Conservation (phyloP, 2,797 vertebrate genomes). For the Microctenopoma stevenorrisi region DNA sequence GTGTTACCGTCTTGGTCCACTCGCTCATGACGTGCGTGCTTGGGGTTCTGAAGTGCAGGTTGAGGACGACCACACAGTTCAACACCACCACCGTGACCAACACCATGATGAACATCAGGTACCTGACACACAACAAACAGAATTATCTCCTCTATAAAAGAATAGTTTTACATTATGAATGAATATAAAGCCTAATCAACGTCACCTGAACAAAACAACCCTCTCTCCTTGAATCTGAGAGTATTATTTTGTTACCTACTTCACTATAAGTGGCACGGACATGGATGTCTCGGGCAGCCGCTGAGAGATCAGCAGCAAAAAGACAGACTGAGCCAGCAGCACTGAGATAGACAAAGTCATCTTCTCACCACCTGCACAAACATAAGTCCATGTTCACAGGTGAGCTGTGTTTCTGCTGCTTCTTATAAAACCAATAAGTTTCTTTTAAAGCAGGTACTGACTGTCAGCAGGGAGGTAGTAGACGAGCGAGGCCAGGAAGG, state of each 20-base stretch:
- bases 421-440: neutral
- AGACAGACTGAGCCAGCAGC: conserved; percentile 96
- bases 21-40: conserved; percentile 93
- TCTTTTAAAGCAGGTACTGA: conserved; percentile 76
- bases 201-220: no score
- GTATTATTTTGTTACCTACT: conserved; percentile 81
- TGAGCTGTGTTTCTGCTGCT: neutral
- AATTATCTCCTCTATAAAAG: no score
- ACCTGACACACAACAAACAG: conserved; percentile 79
- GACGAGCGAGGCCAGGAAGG: conserved; percentile 93
- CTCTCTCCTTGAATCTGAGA: no score
- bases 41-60: conserved; percentile 95
- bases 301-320: conserved; percentile 95
- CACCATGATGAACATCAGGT: conserved; percentile 96
- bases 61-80: conserved; percentile 92
- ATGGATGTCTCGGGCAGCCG: conserved; percentile 93
- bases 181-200: no score
- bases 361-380: conserved; percentile 92
- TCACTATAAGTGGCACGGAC: conserved; percentile 93
- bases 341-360: conserved; percentile 96
- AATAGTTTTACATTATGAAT: no score
- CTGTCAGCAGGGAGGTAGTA: conserved; percentile 97
- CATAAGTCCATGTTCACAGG: conserved; percentile 3
- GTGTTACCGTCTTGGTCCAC: conserved; percentile 90
- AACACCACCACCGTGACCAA: conserved; percentile 92